Evolutionary conservation across 2,797 vertebrate genomes (phyloP), one percentile per base, ranked within the genome.

Genomic region (Acanthurus lineatus): DNA sequence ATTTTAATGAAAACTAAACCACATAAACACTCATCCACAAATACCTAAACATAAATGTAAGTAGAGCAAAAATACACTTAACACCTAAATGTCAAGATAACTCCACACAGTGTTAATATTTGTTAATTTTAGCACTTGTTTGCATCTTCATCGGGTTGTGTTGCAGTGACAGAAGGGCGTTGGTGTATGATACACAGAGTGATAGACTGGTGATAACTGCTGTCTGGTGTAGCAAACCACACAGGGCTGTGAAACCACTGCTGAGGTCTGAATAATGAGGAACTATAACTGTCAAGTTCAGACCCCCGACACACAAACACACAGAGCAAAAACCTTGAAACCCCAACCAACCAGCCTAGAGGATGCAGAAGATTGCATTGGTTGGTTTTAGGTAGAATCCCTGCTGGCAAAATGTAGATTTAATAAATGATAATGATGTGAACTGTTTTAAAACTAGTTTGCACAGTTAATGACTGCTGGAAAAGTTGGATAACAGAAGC

Each of bases 201-300:
- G 76, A 84, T 80, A 78, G 83, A 87, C 81, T 88, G 88, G 86
- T 90, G 85, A 89, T 92, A 90, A 90, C 89, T 86, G 87, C 84
- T 89, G 91, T 91, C 87, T 91, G 85, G 70, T 81, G 79, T 48
- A 74, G 82, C 60, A 82, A 89, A 93, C 91, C 85, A 0, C 88
- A 87, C 76, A 72, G 77, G 64, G 81, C 88, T 90, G 79, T 80
- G 83, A 93, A 94, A 93, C 92, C 86, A 88, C 89, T 75, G 76
- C 77, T 85, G 89, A 91, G 87, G 86, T 86, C 85, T 75, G 76
- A 92, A 87, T 90, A 91, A 92, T 89, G 89, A 91, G 91, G 91
- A 93, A 93, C 89, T 90, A 63, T 89, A 92, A 93, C 91, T 86
- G 92, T 87, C 90, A 88, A 65, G 19, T 79, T 74, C 16, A 87